Evolutionary conservation across 2,888 invertebrate species (phyloP), one percentile per base, ranked within the genome.

Genomic region (Hypomecis atomaria): DNA sequence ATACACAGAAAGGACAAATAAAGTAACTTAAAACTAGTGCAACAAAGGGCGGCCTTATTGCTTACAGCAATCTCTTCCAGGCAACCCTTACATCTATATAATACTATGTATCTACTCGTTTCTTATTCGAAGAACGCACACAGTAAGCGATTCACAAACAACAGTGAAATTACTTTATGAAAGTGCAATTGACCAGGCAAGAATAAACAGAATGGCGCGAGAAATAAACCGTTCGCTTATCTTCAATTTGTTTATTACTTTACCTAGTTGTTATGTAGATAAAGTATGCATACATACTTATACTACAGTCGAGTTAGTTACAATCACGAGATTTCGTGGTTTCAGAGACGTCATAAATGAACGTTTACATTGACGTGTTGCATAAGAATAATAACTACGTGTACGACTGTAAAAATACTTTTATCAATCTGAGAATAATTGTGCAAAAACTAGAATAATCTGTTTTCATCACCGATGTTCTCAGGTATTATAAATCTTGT

Each of bases 231-330:
- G 43, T 58, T 53, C 11, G 54, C 56, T 63, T 63, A 63, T 63
- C 63, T 59, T 44, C 7, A 63, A 62, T 58, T 58, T 53, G 53
- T 58, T 62, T 53, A 58, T 52, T 56, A 56, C 33, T 44, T 55
- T 61, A 57, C 38, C 33, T 58, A 58, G 36, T 49, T 49, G 42
- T 13, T 10, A 42, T 44, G 44, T 50, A n/a, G 50, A 47, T 47
- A 45, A 56, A 37, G 56, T 56, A 13, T 52, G 23, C 1, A 53
- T 53, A 42, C n/a, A 6, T 53, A 34, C 1, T 4, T 34, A 43
- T 36, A 7, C 8, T 23, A 7, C 11, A 13, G 40, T n/a, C 6
- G 10, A 37, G 52, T 40, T 23, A 13, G 44, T 38, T 11, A 43
- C 43, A 50, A 37, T 59, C 58, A 58, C 49, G 58, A 49, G 49